phyloP scores from a whole-genome alignment of 2,113 vertebrate genomes.

The Lophura nycthemera region DNA sequence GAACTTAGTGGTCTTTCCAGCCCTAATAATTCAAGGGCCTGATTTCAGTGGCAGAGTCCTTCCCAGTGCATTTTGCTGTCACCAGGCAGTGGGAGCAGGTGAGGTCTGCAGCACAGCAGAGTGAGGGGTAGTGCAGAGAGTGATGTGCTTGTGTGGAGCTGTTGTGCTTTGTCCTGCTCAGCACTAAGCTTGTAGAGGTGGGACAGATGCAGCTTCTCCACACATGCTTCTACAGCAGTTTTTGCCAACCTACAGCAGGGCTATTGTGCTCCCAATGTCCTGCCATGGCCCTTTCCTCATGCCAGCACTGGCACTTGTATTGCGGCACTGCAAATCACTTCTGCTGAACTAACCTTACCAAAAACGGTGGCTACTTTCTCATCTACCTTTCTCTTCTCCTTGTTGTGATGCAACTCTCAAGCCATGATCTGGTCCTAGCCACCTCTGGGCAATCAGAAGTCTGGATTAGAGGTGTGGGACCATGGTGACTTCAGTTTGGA shows the following conservation, averaged over 20 bases:
- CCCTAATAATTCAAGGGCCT: background rate
- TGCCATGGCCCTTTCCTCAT: accelerated
- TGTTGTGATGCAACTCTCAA: background rate
- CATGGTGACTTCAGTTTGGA: background rate
- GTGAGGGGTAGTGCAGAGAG: background rate
- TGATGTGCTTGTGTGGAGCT: background rate
- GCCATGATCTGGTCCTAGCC: background rate
- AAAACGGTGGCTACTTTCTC: background rate
- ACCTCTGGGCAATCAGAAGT: background rate
- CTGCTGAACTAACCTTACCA: background rate
- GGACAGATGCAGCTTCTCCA: background rate
- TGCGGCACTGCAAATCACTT: background rate
- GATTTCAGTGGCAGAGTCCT: background rate
- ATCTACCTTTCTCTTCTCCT: background rate
- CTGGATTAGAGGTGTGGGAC: background rate
- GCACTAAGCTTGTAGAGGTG: background rate
- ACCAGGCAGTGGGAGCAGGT: background rate
- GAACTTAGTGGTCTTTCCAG: background rate
- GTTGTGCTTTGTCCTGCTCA: background rate
- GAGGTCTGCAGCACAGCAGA: background rate
- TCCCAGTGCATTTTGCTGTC: background rate
- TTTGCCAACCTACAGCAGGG: accelerated
- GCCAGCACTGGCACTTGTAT: accelerated
- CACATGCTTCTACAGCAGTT: background rate
- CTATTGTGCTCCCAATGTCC: background rate